Conservation (phyloP, 2,113 vertebrate genomes). For the Lophotis ruficrista region DNA sequence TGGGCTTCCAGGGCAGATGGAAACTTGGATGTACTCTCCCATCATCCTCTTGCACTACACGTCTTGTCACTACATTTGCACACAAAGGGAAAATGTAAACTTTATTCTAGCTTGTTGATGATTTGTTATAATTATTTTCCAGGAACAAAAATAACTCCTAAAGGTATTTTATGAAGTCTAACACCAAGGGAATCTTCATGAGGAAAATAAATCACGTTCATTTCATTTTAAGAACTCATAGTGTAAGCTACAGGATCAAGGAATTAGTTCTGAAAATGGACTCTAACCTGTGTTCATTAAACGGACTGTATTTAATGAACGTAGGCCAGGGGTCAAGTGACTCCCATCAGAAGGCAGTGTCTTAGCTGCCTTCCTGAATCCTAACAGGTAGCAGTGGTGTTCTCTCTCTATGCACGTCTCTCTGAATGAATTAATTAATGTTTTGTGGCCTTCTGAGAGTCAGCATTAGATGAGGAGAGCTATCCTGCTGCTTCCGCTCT, state of each 20-base stretch:
- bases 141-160: not conserved
- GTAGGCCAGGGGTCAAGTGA: not conserved
- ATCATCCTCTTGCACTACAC: not conserved
- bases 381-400: not conserved
- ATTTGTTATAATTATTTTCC: not conserved
- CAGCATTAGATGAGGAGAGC: not conserved
- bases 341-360: not conserved
- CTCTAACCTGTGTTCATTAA: not conserved
- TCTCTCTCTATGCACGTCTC: not conserved
- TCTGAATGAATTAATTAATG: not conserved
- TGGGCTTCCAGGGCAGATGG: not conserved
- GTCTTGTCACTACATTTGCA: not conserved
- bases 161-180: not conserved
- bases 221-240: not conserved
- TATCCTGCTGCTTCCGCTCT: not conserved
- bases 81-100: not conserved
- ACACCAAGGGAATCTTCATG: not conserved
- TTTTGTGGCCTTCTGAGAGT: not conserved
- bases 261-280: not conserved
- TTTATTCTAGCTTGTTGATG: not conserved
- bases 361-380: not conserved
- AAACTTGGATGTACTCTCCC: not conserved
- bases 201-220: not conserved
- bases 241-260: not conserved
- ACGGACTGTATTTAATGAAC: not conserved